Evolutionary conservation across 2,888 invertebrate species (phyloP).

Genomic region (Hirtodrosophila histrioides): DNA sequence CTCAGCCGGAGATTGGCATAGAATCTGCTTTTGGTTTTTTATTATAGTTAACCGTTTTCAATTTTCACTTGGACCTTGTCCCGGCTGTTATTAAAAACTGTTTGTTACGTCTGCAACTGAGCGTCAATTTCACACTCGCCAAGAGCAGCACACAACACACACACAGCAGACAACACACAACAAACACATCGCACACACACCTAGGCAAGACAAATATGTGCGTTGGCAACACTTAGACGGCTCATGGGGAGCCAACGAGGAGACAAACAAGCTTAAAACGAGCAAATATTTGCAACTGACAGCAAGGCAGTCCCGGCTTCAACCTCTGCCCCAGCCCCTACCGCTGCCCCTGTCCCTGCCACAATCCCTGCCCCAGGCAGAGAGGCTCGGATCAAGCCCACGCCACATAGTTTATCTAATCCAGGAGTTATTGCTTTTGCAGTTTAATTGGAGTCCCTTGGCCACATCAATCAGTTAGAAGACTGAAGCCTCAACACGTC

Average conservation of each 20-base stretch:
- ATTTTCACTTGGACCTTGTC: conserved; percentile 34
- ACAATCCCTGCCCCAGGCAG: not conserved
- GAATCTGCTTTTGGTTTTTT: conserved; percentile 28
- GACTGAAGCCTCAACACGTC: not conserved
- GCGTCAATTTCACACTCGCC: conserved; percentile 65
- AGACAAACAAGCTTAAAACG: conserved; percentile 43
- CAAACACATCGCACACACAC: conserved; percentile 7
- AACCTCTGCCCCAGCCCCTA: not conserved
- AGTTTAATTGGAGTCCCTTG: conserved; percentile 19
- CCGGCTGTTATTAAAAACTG: conserved; percentile 40
- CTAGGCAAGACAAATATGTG: conserved; percentile 41
- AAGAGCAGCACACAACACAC: conserved; percentile 25
- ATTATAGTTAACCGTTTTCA: conserved; percentile 61
- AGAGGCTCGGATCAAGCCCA: conserved; percentile 3
- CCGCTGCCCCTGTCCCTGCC: not conserved
- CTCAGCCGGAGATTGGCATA: conserved; percentile 18
- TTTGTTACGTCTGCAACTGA: conserved; percentile 30
- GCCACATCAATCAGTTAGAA: conserved; percentile 16
- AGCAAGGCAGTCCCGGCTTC: conserved; percentile 11
- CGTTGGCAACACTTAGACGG: conserved; percentile 43
- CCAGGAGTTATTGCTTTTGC: no score
- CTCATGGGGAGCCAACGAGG: conserved; percentile 40
- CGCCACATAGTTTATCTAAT: conserved; percentile 9
- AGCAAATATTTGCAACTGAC: conserved; percentile 61
- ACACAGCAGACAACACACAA: conserved; percentile 12